Evolutionary conservation across 2,797 vertebrate species (phyloP).

Genomic region (Chelmon rostratus): DNA sequence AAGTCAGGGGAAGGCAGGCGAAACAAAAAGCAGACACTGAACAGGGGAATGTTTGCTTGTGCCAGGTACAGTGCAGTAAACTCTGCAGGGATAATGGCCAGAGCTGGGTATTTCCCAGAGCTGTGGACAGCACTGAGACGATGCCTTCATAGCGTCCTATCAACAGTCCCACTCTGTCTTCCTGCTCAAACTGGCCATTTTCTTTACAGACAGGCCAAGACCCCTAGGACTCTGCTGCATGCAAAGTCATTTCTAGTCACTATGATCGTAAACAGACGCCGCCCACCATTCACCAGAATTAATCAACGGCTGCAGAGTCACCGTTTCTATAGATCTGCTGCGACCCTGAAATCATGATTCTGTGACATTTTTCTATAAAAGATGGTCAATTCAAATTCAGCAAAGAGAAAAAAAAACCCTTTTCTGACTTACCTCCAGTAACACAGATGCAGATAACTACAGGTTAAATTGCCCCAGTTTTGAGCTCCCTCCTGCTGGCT

Average conservation of each 20-base stretch:
- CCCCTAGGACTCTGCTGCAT: slow-evolving; percentile 12
- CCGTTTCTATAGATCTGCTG: not conserved
- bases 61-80: slow-evolving; percentile 87
- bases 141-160: slow-evolving; percentile 24
- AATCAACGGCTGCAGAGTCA: slow-evolving; percentile 8
- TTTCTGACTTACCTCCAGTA: not conserved
- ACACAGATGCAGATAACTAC: not conserved
- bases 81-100: slow-evolving; percentile 74
- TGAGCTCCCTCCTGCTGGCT: not conserved
- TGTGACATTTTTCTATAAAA: not conserved
- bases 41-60: slow-evolving; percentile 80
- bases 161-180: slow-evolving; percentile 54
- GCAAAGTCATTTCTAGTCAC: slow-evolving; percentile 5
- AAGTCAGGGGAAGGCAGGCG: slow-evolving; percentile 60
- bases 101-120: slow-evolving; percentile 55
- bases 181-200: slow-evolving; percentile 40
- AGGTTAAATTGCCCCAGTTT: not conserved
- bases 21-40: slow-evolving; percentile 75
- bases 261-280: slow-evolving; percentile 21
- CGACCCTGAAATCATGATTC: slow-evolving; percentile 10
- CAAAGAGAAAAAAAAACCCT: not conserved
- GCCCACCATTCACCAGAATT: slow-evolving; percentile 22
- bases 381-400: not conserved
- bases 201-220: slow-evolving; percentile 18
- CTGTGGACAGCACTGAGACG: slow-evolving; percentile 11